A percentile compares a stretch with the other conserved stretches of the same genome.
Evolutionary conservation across 2,113 vertebrate genomes (phyloP).

Genomic region (Ginglymostoma cirratum): DNA sequence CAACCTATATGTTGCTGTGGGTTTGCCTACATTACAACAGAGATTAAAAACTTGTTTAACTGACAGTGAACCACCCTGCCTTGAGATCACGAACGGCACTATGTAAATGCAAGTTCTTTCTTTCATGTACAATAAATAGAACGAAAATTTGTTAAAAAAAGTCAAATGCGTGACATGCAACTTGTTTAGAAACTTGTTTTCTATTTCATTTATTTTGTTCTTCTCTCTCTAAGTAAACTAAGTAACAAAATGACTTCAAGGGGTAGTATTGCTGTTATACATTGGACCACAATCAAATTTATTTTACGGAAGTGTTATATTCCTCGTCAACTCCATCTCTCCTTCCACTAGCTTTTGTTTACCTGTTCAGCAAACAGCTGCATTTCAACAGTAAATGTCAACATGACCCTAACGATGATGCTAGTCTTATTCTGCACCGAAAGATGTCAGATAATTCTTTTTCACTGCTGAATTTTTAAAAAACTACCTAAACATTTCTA

Average conservation of each 20-base stretch:
- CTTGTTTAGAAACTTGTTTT: background rate
- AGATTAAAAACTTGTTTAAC: background rate
- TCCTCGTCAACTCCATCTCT: background rate
- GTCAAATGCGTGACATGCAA: background rate
- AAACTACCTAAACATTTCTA: background rate
- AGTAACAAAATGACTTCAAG: background rate
- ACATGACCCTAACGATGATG: constrained; percentile 4
- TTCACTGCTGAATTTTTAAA: background rate
- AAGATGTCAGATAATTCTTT: background rate
- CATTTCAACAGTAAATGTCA: background rate
- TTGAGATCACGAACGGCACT: background rate
- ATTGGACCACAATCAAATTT: background rate
- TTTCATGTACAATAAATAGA: background rate
- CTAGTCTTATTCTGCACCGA: background rate
- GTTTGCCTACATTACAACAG: background rate
- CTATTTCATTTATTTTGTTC: background rate
- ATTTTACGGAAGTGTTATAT: background rate
- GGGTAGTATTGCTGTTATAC: background rate
- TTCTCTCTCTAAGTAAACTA: background rate
- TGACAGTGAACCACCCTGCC: background rate
- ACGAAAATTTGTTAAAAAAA: background rate
- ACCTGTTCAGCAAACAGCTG: background rate
- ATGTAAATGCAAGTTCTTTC: background rate
- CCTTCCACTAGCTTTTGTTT: background rate
- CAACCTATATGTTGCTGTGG: background rate